Evolutionary conservation across 2,113 vertebrate genomes (phyloP), one percentile per base, ranked within the genome.

Genomic region (Physeter macrocephalus): DNA sequence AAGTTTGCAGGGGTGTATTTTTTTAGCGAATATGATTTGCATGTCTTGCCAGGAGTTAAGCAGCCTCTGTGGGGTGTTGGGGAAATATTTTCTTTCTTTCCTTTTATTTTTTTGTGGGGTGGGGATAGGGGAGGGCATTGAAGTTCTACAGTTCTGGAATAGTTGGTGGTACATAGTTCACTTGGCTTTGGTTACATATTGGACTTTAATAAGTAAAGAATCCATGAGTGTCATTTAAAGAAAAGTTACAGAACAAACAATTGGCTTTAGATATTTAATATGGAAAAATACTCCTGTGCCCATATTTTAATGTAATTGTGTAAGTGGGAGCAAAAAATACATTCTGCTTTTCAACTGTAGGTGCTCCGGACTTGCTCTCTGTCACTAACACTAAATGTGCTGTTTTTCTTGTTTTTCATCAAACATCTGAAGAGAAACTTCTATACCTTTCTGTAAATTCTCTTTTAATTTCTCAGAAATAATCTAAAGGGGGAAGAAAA

Each of bases 311-410:
- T 98, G 95, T 97, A 96, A 84, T 97, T 98, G 97, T 98, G 78
- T 97, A 98, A 97, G 97, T 98, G 97, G 98, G 98, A 98, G 98
- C 95, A 98, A 98, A 98, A 96, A 97, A 97, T 85, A 95, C 94
- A 98, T 98, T 98, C 98, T 98, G 98, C 98, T 98, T 98, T 98
- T 98, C 97, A 95, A 96, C 93, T 98, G 98, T 98, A 99, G 98
- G 98, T 98, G 98, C 98, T 98, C 98, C 98, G 97, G 98, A 98
- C 97, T 98, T 98, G 98, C 97, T 98, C 95, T 98, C 97, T 98
- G 98, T 99, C 97, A 98, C 97, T 98, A 98, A 99, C 98, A 98
- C 98, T 98, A 98, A 98, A 97, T 97, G 97, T 98, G 97, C 97
- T 12, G 78, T 98, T 97, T 98, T 98, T 97, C 97, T 98, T 97